Evolutionary conservation across 2,113 vertebrate species (phyloP).

Genomic region (Diadophis punctatus): DNA sequence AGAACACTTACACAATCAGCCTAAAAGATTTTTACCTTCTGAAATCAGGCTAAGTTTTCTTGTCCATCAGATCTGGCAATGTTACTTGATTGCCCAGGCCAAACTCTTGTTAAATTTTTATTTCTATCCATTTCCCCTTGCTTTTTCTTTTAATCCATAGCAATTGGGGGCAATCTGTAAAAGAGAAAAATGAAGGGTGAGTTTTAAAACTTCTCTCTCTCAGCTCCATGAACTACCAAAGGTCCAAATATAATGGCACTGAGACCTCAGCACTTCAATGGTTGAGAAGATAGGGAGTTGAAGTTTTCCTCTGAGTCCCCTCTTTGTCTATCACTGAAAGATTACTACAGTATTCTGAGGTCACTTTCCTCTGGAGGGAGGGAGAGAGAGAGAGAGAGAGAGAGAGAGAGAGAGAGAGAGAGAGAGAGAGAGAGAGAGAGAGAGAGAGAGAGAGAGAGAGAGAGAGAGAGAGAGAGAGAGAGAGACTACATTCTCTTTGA

Average conservation of each 20-base stretch:
- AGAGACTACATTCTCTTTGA: not conserved
- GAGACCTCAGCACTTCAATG: not conserved
- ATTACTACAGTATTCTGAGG: not conserved
- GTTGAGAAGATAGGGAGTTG: not conserved
- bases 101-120: not conserved
- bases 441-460: too few species aligned
- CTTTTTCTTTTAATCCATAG: not conserved
- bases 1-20: not conserved
- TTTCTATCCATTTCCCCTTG: not conserved
- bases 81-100: not conserved
- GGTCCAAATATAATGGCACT: not conserved
- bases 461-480: too few species aligned
- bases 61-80: too few species aligned
- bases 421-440: too few species aligned
- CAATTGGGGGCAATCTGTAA: not conserved
- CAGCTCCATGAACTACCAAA: not conserved
- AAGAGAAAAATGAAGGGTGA: not conserved
- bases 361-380: not conserved
- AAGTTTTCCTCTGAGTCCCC: not conserved
- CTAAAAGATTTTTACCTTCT: not conserved
- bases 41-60: not conserved
- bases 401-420: too few species aligned
- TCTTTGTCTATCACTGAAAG: not conserved
- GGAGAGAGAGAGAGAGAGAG: too few species aligned
- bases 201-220: not conserved